Evolutionary conservation across 2,888 invertebrate species (phyloP).

Genomic region (Melikaiella ostensackeni): DNA sequence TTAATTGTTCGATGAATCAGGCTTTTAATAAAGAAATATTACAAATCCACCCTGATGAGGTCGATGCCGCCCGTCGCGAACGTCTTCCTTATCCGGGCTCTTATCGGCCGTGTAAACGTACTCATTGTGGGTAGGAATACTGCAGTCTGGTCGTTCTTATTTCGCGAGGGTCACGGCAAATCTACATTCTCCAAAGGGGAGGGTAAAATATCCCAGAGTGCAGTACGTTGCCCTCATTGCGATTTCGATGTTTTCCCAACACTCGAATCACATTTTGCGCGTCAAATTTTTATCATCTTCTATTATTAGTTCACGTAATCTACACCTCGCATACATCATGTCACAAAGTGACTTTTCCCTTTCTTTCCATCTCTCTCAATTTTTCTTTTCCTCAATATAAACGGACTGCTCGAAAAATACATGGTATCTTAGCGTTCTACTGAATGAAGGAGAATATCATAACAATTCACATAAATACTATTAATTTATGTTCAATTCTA

Average conservation of each 20-base stretch:
- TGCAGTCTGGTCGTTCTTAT: conserved; percentile 3
- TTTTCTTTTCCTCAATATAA: conserved; percentile 1
- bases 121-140: not conserved
- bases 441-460: too few relatives aligned
- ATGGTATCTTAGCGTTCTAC: too few relatives aligned
- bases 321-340: conserved; percentile 67
- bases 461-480: too few relatives aligned
- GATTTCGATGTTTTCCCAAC: conserved; percentile 65
- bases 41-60: conserved; percentile 4
- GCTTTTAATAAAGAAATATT: not conserved
- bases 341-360: conserved; percentile 51
- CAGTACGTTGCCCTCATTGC: conserved; percentile 67
- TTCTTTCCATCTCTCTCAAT: not conserved
- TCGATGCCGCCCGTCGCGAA: not conserved
- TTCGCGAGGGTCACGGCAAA: conserved; percentile 44
- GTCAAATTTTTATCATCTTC: conserved; percentile 73
- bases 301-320: conserved; percentile 75
- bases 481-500: not conserved
- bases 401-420: conserved; percentile 5
- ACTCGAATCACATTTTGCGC: conserved; percentile 65
- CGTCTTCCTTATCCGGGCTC: conserved; percentile 10
- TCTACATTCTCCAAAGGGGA: conserved; percentile 42
- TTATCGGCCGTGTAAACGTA: conserved; percentile 21
- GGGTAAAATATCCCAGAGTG: conserved; percentile 44
- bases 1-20: not conserved